Evolutionary conservation across 2,797 vertebrate genomes (phyloP).

Genomic region (Peromyscus melanophrys): DNA sequence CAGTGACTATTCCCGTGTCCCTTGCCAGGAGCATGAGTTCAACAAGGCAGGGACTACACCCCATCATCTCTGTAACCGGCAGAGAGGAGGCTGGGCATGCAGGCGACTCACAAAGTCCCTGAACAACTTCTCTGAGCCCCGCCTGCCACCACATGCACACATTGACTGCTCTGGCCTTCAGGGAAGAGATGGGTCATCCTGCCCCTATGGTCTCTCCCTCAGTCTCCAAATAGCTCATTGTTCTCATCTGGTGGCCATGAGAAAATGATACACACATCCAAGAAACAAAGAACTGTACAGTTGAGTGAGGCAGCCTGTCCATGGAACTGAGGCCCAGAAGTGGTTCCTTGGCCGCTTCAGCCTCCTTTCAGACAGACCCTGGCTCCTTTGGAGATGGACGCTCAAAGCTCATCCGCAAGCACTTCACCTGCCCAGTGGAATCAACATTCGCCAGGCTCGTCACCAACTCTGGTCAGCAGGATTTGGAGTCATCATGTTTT

Average conservation of each 20-base stretch:
- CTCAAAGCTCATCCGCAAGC: not conserved
- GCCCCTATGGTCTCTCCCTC: not conserved
- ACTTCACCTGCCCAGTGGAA: not conserved
- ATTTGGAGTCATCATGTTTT: not conserved
- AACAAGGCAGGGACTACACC: fast-evolving
- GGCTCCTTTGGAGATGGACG: fast-evolving
- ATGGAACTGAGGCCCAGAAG: not conserved
- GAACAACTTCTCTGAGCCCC: not conserved
- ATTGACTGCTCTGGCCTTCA: not conserved
- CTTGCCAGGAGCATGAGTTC: fast-evolving
- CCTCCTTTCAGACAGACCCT: not conserved
- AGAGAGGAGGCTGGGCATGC: not conserved
- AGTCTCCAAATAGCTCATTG: not conserved
- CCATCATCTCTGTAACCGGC: not conserved
- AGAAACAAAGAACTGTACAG: not conserved
- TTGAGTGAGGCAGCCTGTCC: not conserved
- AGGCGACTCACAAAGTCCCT: not conserved
- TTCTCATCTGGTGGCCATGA: not conserved
- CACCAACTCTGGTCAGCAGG: not conserved
- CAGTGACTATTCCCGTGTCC: not conserved
- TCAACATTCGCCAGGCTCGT: not conserved
- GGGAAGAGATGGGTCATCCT: conserved; percentile 26
- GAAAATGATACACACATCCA: not conserved
- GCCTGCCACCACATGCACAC: not conserved
- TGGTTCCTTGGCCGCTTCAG: not conserved